phyloP scores from a whole-genome alignment of 2,888 invertebrate genomes.

The Fragum whitleyi region DNA sequence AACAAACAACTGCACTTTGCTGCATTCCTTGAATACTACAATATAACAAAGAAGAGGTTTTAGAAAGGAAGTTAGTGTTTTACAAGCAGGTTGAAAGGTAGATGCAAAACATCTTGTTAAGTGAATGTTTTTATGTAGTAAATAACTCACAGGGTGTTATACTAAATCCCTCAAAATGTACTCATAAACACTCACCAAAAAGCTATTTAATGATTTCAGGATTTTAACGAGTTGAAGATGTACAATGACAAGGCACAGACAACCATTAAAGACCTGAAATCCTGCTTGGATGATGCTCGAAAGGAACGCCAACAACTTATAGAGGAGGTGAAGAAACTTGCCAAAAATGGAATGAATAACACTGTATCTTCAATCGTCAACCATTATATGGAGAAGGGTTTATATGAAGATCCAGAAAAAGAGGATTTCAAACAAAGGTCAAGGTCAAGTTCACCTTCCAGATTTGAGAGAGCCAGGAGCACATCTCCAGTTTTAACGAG shows the following conservation, averaged over 20 bases:
- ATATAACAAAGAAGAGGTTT: no score
- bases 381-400: conserved; percentile 73
- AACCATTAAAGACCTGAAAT: conserved; percentile 75
- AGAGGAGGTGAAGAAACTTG: conserved; percentile 70
- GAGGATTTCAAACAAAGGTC: conserved; percentile 40
- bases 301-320: conserved; percentile 74
- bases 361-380: conserved; percentile 71
- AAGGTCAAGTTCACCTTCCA: conserved; percentile 55
- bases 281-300: conserved; percentile 74
- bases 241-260: conserved; percentile 75
- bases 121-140: no score
- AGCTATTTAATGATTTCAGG: conserved; percentile 57
- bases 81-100: no score
- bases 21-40: no score
- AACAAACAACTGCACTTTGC: no score
- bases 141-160: no score
- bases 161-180: no score
- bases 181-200: background rate
- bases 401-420: conserved; percentile 69
- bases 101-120: no score
- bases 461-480: conserved; percentile 46
- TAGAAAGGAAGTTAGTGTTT: no score
- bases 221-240: conserved; percentile 73
- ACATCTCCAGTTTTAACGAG: conserved; percentile 50
- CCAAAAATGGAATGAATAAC: conserved; percentile 68